Evolutionary conservation across 2,113 vertebrate species (phyloP).

Genomic region (Numenius arquata): DNA sequence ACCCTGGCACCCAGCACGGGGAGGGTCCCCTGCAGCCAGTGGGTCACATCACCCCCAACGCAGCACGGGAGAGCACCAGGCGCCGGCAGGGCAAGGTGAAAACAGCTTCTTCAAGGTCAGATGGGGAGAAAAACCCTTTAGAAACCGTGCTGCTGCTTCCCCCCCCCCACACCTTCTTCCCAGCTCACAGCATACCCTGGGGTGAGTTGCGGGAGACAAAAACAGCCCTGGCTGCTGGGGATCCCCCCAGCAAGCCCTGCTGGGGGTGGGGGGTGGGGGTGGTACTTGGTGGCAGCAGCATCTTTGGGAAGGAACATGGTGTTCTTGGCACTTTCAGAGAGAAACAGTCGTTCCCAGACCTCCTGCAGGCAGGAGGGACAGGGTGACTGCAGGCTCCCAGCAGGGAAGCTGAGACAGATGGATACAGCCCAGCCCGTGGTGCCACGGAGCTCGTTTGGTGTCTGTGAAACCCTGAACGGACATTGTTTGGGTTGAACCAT

Average conservation of each 20-base stretch:
- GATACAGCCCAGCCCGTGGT: neutral
- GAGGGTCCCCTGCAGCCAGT: neutral
- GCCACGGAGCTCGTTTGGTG: neutral
- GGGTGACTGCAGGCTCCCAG: neutral
- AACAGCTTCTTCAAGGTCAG: constrained; percentile 19
- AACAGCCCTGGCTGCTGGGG: neutral
- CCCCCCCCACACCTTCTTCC: neutral
- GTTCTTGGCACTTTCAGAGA: too few species aligned
- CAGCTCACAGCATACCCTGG: neutral
- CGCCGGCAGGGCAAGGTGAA: neutral
- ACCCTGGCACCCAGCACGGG: fast-evolving
- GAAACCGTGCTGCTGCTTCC: neutral
- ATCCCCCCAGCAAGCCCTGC: neutral
- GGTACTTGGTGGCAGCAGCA: neutral
- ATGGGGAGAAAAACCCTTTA: neutral
- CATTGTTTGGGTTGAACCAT: too few species aligned
- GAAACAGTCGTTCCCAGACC: neutral
- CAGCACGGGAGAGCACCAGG: fast-evolving
- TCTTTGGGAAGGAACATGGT: neutral
- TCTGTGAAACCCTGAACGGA: neutral
- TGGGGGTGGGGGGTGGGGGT: too few species aligned
- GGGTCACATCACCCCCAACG: neutral
- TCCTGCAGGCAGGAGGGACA: neutral
- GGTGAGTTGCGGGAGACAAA: neutral
- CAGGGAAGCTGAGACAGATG: neutral